These are phyloP conservation scores for Rhopalosiphum maidis DNA, from an alignment of 1,140 invertebrate species.

Conservation along the genomic window DNA sequence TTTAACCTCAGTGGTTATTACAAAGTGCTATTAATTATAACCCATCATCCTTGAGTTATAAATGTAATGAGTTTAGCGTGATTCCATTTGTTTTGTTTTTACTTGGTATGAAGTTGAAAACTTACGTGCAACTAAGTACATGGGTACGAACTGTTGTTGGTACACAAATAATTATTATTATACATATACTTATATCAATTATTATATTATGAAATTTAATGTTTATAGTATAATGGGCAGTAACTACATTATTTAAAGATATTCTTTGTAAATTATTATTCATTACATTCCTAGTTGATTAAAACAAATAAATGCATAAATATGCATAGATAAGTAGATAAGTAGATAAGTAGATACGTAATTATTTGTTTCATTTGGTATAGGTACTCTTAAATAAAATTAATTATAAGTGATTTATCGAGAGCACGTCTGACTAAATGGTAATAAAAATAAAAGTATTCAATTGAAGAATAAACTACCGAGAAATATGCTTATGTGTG, in stretches of 20 bases:
- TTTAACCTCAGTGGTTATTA: not conserved
- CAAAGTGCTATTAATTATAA: not conserved
- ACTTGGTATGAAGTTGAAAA: not conserved
- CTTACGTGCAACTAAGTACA: not conserved
- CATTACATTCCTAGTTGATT: not conserved
- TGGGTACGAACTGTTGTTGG: not conserved
- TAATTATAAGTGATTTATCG: not conserved
- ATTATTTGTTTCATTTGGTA: too few relatives aligned
- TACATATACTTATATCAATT: not conserved
- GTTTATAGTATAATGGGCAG: not conserved
- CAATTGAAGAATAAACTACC: not conserved
- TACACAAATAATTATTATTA: not conserved
- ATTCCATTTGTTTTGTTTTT: not conserved
- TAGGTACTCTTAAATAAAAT: not conserved
- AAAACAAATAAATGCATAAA: not conserved
- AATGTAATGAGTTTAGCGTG: not conserved
- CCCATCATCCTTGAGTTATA: not conserved
- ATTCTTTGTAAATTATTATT: not conserved
- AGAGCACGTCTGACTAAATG: not conserved
- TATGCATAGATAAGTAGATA: too few relatives aligned
- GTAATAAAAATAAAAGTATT: not conserved
- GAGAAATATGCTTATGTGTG: not conserved
- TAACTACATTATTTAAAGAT: not conserved
- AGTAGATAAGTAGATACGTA: too few relatives aligned
- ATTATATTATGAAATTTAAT: not conserved